Evolutionary conservation across 2,888 invertebrate genomes (phyloP), one percentile per base, ranked within the genome.

Genomic region (Drosophila recens): DNA sequence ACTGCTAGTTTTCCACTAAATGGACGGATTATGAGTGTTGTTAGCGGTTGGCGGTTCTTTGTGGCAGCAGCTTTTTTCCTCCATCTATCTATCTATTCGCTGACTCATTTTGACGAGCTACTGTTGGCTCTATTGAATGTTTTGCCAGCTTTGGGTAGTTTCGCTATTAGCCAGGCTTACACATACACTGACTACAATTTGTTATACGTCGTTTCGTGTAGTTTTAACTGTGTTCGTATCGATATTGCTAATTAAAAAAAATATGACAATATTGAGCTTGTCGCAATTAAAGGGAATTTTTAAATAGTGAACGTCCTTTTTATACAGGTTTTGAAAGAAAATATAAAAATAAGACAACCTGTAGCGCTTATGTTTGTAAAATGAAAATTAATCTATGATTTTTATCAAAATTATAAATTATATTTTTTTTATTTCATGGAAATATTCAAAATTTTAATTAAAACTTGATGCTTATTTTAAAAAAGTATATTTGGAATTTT

Each of bases 21-120:
- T 88, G 87, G 81, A 63, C 74, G 88, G 84, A 84, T 84, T 84
- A 84, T 84, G 84, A 83, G 72, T 80, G 88, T 86, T 83, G 88
- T 84, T 88, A 82, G 84, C 65, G 79, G 84, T 75, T 71, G 65
- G 33, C 48, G 61, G 51, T 38, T 20, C 56, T 40, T 57, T 72
- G 42, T 30, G 17, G 15, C 8, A 30, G 45, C 51, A 15, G 54
- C 38, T 46, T 46, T 15, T 67, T 40, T 11, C 6, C n/a, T 5
- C 46, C 27, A n/a, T 17, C 20, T 33, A 17, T 3, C 46, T 34
- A n/a, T 17, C 20, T 33, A 8, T 38, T 34, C 23, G 36, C 70
- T 61, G 62, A 62, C 61, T 79, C 75, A 71, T 64, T 77, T 75
- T 75, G 76, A 57, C 13, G 45, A 59, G 58, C 15, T 63, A 49